phyloP scores from a whole-genome alignment of 2,888 invertebrate genomes.

The Drosophila anceps region DNA sequence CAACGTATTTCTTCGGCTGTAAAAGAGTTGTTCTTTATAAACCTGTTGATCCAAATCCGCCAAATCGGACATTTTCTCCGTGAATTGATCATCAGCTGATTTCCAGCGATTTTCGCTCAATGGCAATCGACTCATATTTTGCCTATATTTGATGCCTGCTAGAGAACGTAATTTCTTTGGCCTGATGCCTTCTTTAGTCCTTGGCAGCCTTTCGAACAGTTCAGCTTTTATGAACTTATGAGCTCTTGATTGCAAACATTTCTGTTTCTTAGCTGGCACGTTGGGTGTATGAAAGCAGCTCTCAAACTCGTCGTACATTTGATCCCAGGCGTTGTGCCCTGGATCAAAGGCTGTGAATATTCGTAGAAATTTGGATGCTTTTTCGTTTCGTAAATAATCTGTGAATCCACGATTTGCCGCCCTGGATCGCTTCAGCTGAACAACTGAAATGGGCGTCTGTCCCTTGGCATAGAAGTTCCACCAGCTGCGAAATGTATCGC shows the following conservation, averaged over 20 bases:
- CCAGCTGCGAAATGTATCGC: constrained; percentile 32
- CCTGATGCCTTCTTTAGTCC: too few relatives aligned
- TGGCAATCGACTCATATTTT: background rate
- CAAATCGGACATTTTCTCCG: background rate
- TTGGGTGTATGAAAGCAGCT: constrained; percentile 9
- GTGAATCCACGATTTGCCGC: constrained; percentile 9
- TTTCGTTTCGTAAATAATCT: constrained; percentile 12
- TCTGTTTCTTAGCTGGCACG: background rate
- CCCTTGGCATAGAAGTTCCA: constrained; percentile 41
- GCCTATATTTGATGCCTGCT: background rate
- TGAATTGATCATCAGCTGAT: background rate
- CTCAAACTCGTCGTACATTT: constrained; percentile 5
- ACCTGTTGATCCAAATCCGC: background rate
- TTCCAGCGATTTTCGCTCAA: background rate
- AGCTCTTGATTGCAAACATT: background rate
- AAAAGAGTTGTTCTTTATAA: background rate
- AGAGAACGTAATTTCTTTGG: background rate
- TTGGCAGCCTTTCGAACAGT: background rate
- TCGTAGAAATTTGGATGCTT: constrained; percentile 20
- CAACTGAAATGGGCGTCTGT: constrained; percentile 1
- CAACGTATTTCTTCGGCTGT: too few relatives aligned
- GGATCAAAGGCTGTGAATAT: background rate
- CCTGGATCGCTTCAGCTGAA: constrained; percentile 2
- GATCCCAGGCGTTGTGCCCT: background rate
- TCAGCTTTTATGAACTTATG: background rate